Evolutionary conservation across 2,113 vertebrate genomes (phyloP).

Genomic region (Colossoma macropomum): DNA sequence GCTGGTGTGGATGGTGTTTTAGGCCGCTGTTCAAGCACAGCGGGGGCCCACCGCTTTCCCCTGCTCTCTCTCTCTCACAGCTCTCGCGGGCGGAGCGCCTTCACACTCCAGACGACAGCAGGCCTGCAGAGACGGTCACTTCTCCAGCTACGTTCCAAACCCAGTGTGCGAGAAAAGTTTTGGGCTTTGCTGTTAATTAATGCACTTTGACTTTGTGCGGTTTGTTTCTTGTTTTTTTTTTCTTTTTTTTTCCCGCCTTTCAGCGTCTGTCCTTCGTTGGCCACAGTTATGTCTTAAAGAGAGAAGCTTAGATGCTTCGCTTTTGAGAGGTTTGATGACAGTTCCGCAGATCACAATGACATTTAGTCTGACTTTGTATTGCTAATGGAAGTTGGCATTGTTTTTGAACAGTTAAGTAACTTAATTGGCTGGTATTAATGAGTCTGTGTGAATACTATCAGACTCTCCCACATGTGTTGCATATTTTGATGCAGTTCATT

Average conservation of each 20-base stretch:
- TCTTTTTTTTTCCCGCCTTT: conserved; percentile 60
- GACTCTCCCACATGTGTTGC: not conserved
- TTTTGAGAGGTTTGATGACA: conserved; percentile 3
- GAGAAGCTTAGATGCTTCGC: conserved; percentile 17
- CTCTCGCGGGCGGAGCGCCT: conserved; percentile 69
- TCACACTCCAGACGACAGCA: conserved; percentile 84
- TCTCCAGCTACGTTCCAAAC: conserved; percentile 73
- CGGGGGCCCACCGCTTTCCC: conserved; percentile 69
- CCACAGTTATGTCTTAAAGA: conserved; percentile 34
- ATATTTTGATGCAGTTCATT: not conserved
- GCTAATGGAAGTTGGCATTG: not conserved
- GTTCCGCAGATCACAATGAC: conserved; percentile 19
- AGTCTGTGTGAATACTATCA: not conserved
- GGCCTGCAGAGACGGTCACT: conserved; percentile 83
- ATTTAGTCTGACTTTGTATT: not conserved
- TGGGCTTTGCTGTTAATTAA: conserved; percentile 73
- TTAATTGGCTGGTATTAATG: not conserved
- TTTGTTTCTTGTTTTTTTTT: conserved; percentile 61
- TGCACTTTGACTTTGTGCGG: conserved; percentile 82
- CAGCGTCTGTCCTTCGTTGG: conserved; percentile 40
- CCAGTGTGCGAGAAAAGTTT: conserved; percentile 65
- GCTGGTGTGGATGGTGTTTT: conserved; percentile 82
- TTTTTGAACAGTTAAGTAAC: conserved; percentile 21
- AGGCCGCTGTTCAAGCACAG: conserved; percentile 85
- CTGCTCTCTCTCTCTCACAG: conserved; percentile 58